Percentiles rank a stretch among this genome's conserved stretches.
phyloP scores from a whole-genome alignment of 23 tunicate species.

The Ciona savignyi region DNA sequence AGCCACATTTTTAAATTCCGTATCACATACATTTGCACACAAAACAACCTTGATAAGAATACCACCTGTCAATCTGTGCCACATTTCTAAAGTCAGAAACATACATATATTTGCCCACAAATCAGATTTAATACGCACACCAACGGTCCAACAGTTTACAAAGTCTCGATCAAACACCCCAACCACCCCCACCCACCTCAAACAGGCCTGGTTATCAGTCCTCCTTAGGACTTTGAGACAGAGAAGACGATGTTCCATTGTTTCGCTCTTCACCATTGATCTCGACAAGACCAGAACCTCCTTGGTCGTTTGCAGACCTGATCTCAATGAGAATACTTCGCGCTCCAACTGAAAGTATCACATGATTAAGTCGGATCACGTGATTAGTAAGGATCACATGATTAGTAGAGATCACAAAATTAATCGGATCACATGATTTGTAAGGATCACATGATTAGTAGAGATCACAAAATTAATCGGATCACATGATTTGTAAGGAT shows the following conservation, averaged over 20 bases:
- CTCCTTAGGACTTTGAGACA: slow-evolving; percentile 63
- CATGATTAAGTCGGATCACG: no score
- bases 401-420: no score
- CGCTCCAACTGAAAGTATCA: slow-evolving; percentile 69
- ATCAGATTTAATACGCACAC: background rate
- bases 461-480: no score
- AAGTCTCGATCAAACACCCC: background rate
- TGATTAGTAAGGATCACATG: no score
- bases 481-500: no score
- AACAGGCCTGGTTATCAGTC: slow-evolving; percentile 48
- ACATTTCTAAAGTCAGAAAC: slow-evolving; percentile 2
- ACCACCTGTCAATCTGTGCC: no score
- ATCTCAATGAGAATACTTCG: slow-evolving; percentile 34
- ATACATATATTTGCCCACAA: background rate
- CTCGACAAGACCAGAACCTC: slow-evolving; percentile 72
- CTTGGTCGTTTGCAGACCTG: slow-evolving; percentile 57
- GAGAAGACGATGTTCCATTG: slow-evolving; percentile 37
- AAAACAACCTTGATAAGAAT: no score
- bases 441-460: no score
- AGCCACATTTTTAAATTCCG: no score
- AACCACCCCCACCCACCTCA: slow-evolving; percentile 30
- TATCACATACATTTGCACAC: no score
- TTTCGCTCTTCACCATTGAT: slow-evolving; percentile 78
- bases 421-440: no score
- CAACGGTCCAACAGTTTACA: background rate